Conservation (phyloP, 2,113 vertebrate genomes). For the Apodemus speciosus region DNA sequence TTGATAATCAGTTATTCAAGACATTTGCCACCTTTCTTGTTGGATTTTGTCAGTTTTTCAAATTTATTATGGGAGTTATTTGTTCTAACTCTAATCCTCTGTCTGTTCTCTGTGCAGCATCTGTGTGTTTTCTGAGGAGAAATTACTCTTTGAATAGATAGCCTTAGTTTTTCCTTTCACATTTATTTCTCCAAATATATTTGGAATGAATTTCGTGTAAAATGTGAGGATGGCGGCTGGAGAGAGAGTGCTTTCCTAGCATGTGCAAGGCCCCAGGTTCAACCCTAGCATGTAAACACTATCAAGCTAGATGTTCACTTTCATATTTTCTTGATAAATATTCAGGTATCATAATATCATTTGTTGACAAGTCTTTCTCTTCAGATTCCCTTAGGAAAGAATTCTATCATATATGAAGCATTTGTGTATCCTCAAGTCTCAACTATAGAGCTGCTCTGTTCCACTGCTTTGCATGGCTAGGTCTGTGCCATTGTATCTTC, state of each 20-base stretch:
- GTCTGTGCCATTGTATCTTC: not conserved
- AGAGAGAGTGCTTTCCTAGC: not conserved
- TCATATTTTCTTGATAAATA: constrained; percentile 19
- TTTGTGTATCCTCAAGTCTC: not conserved
- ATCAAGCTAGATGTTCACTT: not conserved
- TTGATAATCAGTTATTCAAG: not conserved
- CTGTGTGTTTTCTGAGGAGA: not conserved
- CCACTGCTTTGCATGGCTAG: not conserved
- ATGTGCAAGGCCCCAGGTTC: not conserved
- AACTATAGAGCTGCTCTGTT: not conserved
- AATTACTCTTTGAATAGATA: not conserved
- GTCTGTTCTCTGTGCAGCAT: not conserved
- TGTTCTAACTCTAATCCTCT: constrained; percentile 14
- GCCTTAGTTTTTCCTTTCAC: not conserved
- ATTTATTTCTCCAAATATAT: not conserved
- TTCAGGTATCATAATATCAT: not conserved
- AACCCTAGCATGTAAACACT: not conserved
- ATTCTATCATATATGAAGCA: not conserved
- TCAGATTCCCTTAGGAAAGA: not conserved
- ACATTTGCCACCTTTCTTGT: not conserved
- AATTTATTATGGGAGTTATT: constrained; percentile 23
- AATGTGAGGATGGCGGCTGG: not conserved
- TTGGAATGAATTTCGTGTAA: constrained; percentile 16
- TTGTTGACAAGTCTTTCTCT: constrained; percentile 1
- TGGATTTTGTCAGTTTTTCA: constrained; percentile 30